phyloP scores from a whole-genome alignment of 2,113 vertebrate species.

The Cyphotilapia sp. region DNA sequence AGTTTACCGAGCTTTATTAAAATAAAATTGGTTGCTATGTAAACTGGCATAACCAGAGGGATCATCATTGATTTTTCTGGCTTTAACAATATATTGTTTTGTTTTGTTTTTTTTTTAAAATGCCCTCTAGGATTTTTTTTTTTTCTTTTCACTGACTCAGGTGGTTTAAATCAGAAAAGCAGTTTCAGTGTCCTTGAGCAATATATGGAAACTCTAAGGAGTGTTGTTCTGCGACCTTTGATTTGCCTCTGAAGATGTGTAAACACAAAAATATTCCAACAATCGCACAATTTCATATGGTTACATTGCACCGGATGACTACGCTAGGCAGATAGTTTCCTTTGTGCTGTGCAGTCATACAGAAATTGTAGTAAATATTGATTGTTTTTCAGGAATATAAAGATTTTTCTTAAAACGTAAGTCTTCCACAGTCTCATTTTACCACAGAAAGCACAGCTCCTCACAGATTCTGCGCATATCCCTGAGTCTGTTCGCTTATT shows the following conservation, averaged over 20 bases:
- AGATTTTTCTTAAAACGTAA: background rate
- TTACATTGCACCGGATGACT: background rate
- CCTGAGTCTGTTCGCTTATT: background rate
- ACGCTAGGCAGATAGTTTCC: background rate
- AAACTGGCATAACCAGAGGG: background rate
- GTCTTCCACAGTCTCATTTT: background rate
- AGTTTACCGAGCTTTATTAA: background rate
- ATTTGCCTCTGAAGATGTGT: background rate
- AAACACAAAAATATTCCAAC: background rate
- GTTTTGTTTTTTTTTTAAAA: background rate
- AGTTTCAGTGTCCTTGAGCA: constrained; percentile 2
- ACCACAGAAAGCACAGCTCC: background rate
- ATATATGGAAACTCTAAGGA: background rate
- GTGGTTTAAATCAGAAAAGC: background rate
- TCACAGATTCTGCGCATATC: background rate
- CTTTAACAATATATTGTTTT: background rate
- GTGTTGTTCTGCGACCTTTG: background rate
- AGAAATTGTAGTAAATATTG: constrained; percentile 32
- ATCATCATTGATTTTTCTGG: constrained; percentile 3
- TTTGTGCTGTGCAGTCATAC: background rate
- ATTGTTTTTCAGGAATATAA: background rate
- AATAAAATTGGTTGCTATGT: background rate
- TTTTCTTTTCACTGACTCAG: background rate
- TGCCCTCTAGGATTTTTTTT: background rate
- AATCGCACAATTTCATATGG: background rate